These are phyloP conservation scores for Crotalus viridis DNA, from an alignment of 2,113 vertebrate species.

Conservation along the genomic window DNA sequence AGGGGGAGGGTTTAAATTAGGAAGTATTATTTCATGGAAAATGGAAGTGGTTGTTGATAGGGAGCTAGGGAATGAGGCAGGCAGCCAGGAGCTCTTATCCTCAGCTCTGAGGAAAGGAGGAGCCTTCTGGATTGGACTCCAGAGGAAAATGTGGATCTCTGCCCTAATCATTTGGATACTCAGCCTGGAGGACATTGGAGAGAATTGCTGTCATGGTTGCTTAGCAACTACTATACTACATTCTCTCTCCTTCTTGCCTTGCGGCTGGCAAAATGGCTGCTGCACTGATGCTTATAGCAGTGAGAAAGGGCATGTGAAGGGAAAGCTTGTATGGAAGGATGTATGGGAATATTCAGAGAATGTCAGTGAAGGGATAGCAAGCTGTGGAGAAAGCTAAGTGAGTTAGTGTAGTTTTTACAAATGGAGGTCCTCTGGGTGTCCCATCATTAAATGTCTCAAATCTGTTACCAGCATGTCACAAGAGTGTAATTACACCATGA, in stretches of 20 bases:
- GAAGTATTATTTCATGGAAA: background rate
- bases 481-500: background rate
- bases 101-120: background rate
- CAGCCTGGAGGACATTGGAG: background rate
- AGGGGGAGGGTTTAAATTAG: background rate
- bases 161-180: background rate
- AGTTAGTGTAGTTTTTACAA: background rate
- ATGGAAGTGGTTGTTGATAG: background rate
- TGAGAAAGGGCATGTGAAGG: background rate
- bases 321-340: background rate
- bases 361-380: background rate
- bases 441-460: background rate
- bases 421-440: background rate
- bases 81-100: background rate
- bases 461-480: background rate
- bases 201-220: background rate
- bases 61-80: background rate
- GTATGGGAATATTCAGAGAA: background rate
- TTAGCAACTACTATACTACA: background rate
- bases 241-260: background rate
- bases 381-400: background rate
- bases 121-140: background rate
- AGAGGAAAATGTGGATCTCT: background rate
- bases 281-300: background rate
- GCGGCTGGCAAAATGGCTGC: constrained; percentile 4